Conservation (phyloP, 2,797 vertebrate genomes). For the Phoxinus dragarum region DNA sequence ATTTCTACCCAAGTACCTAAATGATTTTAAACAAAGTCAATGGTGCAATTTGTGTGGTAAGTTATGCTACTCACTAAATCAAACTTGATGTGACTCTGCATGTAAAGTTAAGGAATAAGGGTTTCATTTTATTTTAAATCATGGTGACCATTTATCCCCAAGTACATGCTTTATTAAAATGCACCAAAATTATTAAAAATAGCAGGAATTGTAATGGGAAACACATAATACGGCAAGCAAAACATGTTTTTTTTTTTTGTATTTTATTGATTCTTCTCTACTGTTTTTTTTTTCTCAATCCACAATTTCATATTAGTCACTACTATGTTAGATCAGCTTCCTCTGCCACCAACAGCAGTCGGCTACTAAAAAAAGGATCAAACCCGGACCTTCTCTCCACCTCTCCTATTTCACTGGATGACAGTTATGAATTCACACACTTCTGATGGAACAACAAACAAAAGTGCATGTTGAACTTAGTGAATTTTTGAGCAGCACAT, state of each 20-base stretch:
- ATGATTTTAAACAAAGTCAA: background rate
- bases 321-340: conserved; percentile 86
- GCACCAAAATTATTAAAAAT: background rate
- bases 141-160: background rate
- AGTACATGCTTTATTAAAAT: background rate
- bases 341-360: conserved; percentile 85
- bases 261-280: conserved; percentile 80
- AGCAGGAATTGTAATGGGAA: background rate
- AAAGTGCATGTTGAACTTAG: conserved; percentile 15
- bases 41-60: background rate
- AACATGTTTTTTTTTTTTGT: conserved; percentile 50
- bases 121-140: background rate
- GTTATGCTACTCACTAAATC: background rate
- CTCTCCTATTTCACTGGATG: conserved; percentile 54
- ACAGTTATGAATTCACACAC: conserved; percentile 28
- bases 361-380: conserved; percentile 82
- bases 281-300: conserved; percentile 79
- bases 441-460: conserved; percentile 12
- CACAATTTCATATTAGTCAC: conserved; percentile 88
- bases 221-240: background rate
- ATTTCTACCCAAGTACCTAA: too few relatives aligned
- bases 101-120: background rate
- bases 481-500: conserved; percentile 35
- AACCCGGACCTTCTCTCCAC: conserved; percentile 71
- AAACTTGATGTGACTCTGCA: background rate